Percentiles rank a stretch among this genome's conserved stretches.
These are phyloP conservation scores for Molothrus ater DNA, from an alignment of 2,797 vertebrate genomes.

Conservation along the genomic window DNA sequence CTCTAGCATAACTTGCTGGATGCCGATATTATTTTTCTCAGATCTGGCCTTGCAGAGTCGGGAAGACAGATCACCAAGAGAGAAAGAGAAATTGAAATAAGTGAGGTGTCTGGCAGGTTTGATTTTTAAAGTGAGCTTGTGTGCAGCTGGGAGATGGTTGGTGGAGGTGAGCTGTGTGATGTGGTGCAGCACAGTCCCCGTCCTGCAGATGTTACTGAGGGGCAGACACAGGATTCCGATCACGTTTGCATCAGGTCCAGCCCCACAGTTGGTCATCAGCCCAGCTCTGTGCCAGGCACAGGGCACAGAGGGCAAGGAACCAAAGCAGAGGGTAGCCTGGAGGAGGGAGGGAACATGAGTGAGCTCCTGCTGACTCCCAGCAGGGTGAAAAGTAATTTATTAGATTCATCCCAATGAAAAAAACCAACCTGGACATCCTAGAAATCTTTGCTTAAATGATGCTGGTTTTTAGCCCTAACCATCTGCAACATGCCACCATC, in stretches of 20 bases:
- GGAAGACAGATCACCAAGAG: not conserved
- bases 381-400: not conserved
- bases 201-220: not conserved
- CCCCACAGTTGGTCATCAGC: rapidly evolving
- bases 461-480: not conserved
- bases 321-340: not conserved
- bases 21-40: slow-evolving; percentile 12
- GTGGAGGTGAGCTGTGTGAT: not conserved
- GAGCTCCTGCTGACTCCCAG: not conserved
- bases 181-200: not conserved
- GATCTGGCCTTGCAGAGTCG: not conserved
- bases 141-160: not conserved
- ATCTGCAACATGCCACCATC: not conserved
- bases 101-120: not conserved
- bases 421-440: not conserved
- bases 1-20: not conserved
- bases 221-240: not conserved
- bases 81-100: not conserved
- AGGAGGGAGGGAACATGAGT: not conserved
- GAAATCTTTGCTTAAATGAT: not conserved
- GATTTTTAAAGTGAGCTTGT: not conserved
- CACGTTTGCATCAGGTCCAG: not conserved
- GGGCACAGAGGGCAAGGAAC: not conserved
- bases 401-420: not conserved
- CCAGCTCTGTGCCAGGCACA: not conserved